Base-by-base conservation (phyloP, 2,888 invertebrate genomes). In the Synergus itoensis region DNA sequence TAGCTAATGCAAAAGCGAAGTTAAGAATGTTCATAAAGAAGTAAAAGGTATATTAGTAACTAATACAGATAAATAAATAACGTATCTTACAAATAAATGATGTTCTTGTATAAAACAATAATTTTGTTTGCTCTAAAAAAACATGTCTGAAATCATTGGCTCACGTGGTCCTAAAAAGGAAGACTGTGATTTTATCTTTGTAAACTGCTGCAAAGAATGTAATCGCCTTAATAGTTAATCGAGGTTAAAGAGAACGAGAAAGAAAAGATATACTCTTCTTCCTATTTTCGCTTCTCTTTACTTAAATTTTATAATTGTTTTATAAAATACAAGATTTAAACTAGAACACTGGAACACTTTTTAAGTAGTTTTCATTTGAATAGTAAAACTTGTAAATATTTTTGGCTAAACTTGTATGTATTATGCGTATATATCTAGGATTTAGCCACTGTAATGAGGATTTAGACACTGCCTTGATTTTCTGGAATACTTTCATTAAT, bases 201-300 rank as follows among this genome's bases (percentile, higher is more conserved):
- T 4, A 62, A 62, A 28, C 62, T 53, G n/a, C 9, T 53, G 16
- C 73, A 73, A 36, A n/a, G 73, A 16, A 73, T 53, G 11, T 40
- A 16, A 53, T 53, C 53, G 14, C 53, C 53, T 36, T 57, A 57
- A 73, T 48, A 73, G 53, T 73, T 73, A 53, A 73, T 48, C 18
- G 41, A 40, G 73, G 73, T 53, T 73, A 9, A 1, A 16, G 16
- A 18, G 16, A 16, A 48, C 11, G 11, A 36, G 36, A 36, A 40
- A n/a, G 40, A 7, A 69, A 48, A 11, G n/a, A 21, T 48, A 73
- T 41, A 62, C 11, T 11, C 40, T 28, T 48, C 8, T 45, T 16
- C 21, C n/a, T n/a, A n/a, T 48, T 48, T 12, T 53, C 8, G 11
- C n/a, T 69, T 48, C 28, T 28, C 67, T 67, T 53, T 53, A 5